Base-by-base conservation (phyloP, 2,888 invertebrate species). In the Epinotia nisella region DNA sequence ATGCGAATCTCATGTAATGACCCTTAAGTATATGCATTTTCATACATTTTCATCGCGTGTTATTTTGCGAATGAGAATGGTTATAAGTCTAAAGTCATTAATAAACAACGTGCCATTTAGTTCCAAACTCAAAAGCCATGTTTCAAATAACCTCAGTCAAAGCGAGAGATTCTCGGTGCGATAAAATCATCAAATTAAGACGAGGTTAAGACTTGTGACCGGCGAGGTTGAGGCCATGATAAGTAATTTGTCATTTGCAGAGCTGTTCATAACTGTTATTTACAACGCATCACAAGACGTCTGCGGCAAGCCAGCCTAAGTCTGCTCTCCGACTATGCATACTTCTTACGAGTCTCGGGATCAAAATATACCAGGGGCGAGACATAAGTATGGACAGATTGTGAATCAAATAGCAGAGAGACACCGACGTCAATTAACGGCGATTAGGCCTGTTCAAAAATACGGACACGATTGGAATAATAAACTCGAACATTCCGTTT, bases 241-340 rank as follows among this genome's bases (percentile, higher is more conserved):
- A 72, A 61, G 39, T 56, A 67, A 67, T 56, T 72, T 72, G 71
- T 67, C 55, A 65, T 56, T 51, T n/a, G 58, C 58, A 39, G 49
- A 58, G 24, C 24, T 19, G 17, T 35, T 62, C 58, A 39, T 21
- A 58, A 17, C 24, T 39, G 17, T 35, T 51, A 24, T 49, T 62
- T 29, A 4, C n/a, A 49, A 17, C 49, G 49, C 62, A n/a, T 29
- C 49, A 29, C 29, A 4, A 41, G 41, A 13, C n/a, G 13, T 17
- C 9, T 60, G 5, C 19, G n/a, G 7, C 11, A 3, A 41, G 41
- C 41, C 21, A 60, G 15, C 3, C 17, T 19, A 53, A 53, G 10
- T 11, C 19, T 29, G 58, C n/a, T 29, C 29, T n/a, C 9, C 10
- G n/a, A 24, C 2, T 58, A 58, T 2, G 29, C n/a, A 15, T 24